Percentiles rank a stretch among this genome's conserved stretches.
phyloP scores from a whole-genome alignment of 2,888 invertebrate genomes.

The Bombyx huttoni region DNA sequence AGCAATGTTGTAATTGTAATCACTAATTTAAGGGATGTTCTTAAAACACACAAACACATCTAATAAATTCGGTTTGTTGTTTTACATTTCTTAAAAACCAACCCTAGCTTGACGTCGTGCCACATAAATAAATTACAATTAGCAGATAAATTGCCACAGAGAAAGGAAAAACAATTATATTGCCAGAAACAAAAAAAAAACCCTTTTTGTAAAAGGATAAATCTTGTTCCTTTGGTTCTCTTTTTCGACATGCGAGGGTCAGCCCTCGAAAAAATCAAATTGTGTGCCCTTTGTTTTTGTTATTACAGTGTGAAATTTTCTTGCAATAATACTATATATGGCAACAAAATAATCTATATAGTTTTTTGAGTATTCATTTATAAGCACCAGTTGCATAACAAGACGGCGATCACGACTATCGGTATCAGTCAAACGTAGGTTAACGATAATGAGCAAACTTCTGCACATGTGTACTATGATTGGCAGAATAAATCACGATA shows the following conservation, averaged over 20 bases:
- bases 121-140: constrained; percentile 26
- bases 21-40: neutral
- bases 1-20: too few relatives aligned
- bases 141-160: constrained; percentile 18
- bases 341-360: neutral
- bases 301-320: neutral
- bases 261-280: constrained; percentile 36
- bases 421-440: too few relatives aligned
- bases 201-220: constrained; percentile 38
- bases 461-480: too few relatives aligned
- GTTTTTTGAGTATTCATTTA: too few relatives aligned
- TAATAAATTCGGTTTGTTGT: neutral
- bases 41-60: neutral
- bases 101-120: neutral
- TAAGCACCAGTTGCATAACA: too few relatives aligned
- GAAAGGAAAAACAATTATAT: constrained; percentile 29
- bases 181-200: constrained; percentile 22
- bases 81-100: neutral
- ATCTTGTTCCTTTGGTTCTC: constrained; percentile 36
- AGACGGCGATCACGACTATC: too few relatives aligned
- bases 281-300: constrained; percentile 5
- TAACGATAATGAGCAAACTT: too few relatives aligned
- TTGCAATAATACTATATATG: neutral
- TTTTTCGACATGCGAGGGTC: constrained; percentile 35
- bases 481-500: too few relatives aligned